phyloP scores from a whole-genome alignment of 2,113 vertebrate genomes.

The Symphodus melops region DNA sequence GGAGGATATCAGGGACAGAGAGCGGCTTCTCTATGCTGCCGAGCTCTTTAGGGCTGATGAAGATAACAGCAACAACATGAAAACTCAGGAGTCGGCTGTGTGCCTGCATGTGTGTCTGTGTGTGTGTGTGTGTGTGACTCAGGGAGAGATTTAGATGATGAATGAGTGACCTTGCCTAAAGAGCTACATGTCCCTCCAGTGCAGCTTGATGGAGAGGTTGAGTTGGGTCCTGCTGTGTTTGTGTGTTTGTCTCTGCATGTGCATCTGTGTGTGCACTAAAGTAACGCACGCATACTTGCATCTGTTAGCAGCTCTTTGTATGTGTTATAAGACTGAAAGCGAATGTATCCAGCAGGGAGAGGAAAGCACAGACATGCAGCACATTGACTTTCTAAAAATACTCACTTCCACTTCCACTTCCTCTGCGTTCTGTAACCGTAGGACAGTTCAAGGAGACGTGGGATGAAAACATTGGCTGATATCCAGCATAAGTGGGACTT shows the following conservation, averaged over 20 bases:
- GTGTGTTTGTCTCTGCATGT: slow-evolving; percentile 7
- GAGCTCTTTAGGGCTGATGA: slow-evolving; percentile 59
- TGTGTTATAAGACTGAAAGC: slow-evolving; percentile 51
- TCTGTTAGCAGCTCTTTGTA: slow-evolving; percentile 57
- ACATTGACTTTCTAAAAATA: slow-evolving; percentile 68
- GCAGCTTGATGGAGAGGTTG: slow-evolving; percentile 59
- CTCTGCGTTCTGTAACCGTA: slow-evolving; percentile 51
- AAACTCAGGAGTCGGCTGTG: slow-evolving; percentile 6
- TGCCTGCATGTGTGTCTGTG: not conserved
- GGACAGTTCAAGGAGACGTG: slow-evolving; percentile 55
- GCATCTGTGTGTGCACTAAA: slow-evolving; percentile 24
- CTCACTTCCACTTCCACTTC: slow-evolving; percentile 48
- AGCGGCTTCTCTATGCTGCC: slow-evolving; percentile 30
- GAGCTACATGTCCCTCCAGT: slow-evolving; percentile 64
- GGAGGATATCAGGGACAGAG: slow-evolving; percentile 34
- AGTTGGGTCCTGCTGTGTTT: slow-evolving; percentile 37
- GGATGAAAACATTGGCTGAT: slow-evolving; percentile 68
- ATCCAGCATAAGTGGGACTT: slow-evolving; percentile 37
- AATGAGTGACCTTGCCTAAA: slow-evolving; percentile 79
- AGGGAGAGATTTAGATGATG: slow-evolving; percentile 69
- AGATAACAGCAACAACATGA: slow-evolving; percentile 57
- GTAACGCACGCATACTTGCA: slow-evolving; percentile 44
- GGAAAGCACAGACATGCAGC: slow-evolving; percentile 52
- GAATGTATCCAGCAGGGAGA: slow-evolving; percentile 55
- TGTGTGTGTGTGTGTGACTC: slow-evolving; percentile 30